A percentile compares a stretch with the other conserved stretches of the same genome.
Conservation (phyloP, 2,113 vertebrate species). For the Zosterops japonicus region DNA sequence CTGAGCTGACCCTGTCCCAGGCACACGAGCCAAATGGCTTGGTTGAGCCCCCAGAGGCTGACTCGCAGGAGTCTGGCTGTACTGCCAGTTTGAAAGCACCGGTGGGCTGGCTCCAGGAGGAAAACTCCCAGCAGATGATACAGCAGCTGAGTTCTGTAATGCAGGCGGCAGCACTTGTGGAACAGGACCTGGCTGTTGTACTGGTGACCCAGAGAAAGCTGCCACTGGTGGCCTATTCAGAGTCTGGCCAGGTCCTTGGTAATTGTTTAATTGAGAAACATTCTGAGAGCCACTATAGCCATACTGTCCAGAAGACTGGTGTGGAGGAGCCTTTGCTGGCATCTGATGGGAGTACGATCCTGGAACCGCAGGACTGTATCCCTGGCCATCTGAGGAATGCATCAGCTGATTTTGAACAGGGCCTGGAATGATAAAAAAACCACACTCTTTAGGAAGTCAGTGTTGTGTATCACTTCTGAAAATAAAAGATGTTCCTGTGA, state of each 20-base stretch:
- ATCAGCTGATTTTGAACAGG: conserved; percentile 84
- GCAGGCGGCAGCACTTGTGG: conserved; percentile 62
- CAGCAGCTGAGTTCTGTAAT: conserved; percentile 76
- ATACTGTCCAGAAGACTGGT: conserved; percentile 76
- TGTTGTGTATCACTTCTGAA: background rate
- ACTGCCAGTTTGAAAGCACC: conserved; percentile 81
- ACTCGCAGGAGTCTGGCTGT: conserved; percentile 65
- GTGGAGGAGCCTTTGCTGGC: conserved; percentile 77
- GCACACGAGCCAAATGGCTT: conserved; percentile 71
- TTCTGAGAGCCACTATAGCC: conserved; percentile 79
- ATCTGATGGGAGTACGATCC: conserved; percentile 74
- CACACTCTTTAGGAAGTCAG: background rate
- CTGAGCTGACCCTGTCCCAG: conserved; percentile 45
- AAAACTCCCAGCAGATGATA: conserved; percentile 75
- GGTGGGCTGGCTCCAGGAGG: conserved; percentile 70
- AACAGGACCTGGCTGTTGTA: conserved; percentile 57
- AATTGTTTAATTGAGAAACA: conserved; percentile 71
- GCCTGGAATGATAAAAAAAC: conserved; percentile 72
- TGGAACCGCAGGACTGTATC: conserved; percentile 75
- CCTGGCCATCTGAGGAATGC: conserved; percentile 75
- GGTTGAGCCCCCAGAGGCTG: conserved; percentile 59
- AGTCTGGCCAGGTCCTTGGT: conserved; percentile 78
- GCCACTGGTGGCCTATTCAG: conserved; percentile 75
- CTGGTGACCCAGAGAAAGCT: conserved; percentile 51
- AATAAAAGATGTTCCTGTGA: background rate